These are phyloP conservation scores for Sylvicapra grimmia DNA, from an alignment of 2,113 vertebrate genomes.

Conservation along the genomic window DNA sequence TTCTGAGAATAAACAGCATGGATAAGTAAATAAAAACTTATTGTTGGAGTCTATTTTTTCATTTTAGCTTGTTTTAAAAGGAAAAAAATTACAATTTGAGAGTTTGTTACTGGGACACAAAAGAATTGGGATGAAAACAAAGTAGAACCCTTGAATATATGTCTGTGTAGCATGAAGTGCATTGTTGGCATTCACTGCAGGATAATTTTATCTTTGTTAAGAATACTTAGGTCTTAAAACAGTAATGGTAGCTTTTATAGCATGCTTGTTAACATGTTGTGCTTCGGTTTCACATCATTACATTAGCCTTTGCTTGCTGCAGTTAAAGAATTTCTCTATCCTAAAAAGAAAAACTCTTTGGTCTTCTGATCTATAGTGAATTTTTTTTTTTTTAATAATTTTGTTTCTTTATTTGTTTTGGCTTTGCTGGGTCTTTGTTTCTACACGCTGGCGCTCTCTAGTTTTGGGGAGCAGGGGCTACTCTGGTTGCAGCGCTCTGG, in stretches of 20 bases:
- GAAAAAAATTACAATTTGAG: slow-evolving; percentile 17
- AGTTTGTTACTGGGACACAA: slow-evolving; percentile 13
- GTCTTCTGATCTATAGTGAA: neutral
- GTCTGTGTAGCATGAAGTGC: neutral
- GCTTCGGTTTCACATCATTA: slow-evolving; percentile 31
- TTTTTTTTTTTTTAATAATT: slow-evolving; percentile 39
- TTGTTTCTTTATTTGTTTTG: neutral
- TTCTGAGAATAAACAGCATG: slow-evolving; percentile 15
- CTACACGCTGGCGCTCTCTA: rapidly evolving
- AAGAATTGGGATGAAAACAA: slow-evolving; percentile 4
- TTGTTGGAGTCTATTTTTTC: slow-evolving; percentile 21
- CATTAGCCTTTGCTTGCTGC: slow-evolving; percentile 37
- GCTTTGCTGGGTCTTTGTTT: neutral
- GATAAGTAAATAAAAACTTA: neutral
- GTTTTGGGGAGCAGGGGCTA: neutral
- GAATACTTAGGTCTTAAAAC: slow-evolving; percentile 54
- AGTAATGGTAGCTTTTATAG: slow-evolving; percentile 41
- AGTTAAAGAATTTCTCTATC: slow-evolving; percentile 51
- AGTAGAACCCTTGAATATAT: slow-evolving; percentile 12
- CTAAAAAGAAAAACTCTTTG: slow-evolving; percentile 52
- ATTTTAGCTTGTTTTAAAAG: slow-evolving; percentile 40
- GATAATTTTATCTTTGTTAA: slow-evolving; percentile 56
- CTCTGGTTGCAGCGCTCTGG: neutral
- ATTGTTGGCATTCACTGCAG: slow-evolving; percentile 38
- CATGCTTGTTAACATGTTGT: slow-evolving; percentile 30